Conservation (phyloP, 2,113 vertebrate genomes). For the Notechis scutatus region DNA sequence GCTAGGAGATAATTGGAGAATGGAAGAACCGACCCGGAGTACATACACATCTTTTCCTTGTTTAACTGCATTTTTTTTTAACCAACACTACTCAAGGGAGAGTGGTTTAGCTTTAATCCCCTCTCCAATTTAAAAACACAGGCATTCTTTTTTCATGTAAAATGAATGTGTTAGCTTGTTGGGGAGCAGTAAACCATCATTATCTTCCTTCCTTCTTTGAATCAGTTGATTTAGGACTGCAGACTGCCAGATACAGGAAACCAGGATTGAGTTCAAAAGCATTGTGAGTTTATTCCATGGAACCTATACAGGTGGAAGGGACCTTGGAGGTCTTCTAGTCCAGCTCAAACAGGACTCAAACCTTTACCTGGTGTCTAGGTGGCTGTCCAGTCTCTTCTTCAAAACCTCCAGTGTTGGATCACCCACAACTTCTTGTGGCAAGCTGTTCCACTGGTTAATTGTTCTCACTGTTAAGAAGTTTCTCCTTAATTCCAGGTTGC, state of each 20-base stretch:
- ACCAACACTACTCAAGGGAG: neutral
- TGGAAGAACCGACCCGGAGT: neutral
- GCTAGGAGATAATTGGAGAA: neutral
- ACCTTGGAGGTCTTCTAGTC: no score
- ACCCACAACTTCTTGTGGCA: no score
- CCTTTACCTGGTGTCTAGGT: no score
- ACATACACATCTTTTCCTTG: neutral
- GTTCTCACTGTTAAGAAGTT: no score
- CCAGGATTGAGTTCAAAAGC: neutral
- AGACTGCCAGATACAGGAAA: neutral
- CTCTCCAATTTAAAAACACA: neutral
- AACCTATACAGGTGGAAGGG: neutral
- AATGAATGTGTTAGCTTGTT: neutral
- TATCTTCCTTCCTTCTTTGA: neutral
- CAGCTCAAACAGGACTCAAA: no score
- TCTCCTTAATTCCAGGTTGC: no score
- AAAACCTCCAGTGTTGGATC: no score
- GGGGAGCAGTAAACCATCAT: neutral
- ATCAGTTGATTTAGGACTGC: neutral
- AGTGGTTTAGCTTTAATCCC: neutral
- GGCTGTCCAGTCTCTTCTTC: no score
- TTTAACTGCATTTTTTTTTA: neutral
- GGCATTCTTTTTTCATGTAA: neutral
- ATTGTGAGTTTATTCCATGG: neutral
- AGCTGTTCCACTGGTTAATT: no score